Evolutionary conservation across 2,797 vertebrate genomes (phyloP).

Genomic region (Jordanella pulchra): DNA sequence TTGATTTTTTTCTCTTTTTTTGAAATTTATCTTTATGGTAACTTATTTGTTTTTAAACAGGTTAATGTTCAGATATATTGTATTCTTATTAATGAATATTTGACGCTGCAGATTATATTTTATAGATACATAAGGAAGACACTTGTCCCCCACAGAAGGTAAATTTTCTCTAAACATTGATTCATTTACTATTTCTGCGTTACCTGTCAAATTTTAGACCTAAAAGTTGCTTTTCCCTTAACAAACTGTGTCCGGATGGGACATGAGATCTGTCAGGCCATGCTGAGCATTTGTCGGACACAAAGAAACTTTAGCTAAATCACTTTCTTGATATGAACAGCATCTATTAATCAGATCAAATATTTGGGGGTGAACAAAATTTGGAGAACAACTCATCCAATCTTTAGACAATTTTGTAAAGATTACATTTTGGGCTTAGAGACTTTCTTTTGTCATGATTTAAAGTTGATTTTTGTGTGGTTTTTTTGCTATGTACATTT

Average conservation of each 20-base stretch:
- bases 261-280: not conserved
- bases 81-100: slow-evolving; percentile 46
- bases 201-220: not conserved
- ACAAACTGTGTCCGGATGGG: not conserved
- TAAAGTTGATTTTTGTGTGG: slow-evolving; percentile 17
- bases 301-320: not conserved
- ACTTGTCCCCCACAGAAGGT: not conserved
- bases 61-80: slow-evolving; percentile 20
- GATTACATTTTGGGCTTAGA: slow-evolving; percentile 1
- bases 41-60: not conserved
- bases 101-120: slow-evolving; percentile 35
- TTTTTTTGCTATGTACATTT: slow-evolving; percentile 13
- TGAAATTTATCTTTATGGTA: slow-evolving; percentile 25
- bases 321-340: not conserved
- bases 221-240: not conserved
- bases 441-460: slow-evolving; percentile 1
- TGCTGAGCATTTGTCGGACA: not conserved
- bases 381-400: not conserved
- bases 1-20: slow-evolving; percentile 34
- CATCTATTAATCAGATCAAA: not conserved
- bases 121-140: not conserved
- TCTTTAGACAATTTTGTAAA: not conserved
- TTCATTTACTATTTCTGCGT: not conserved
- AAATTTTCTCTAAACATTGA: not conserved
- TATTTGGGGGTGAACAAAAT: not conserved